Base-by-base conservation (phyloP, 2,113 vertebrate species). In the Hippocampus zosterae region DNA sequence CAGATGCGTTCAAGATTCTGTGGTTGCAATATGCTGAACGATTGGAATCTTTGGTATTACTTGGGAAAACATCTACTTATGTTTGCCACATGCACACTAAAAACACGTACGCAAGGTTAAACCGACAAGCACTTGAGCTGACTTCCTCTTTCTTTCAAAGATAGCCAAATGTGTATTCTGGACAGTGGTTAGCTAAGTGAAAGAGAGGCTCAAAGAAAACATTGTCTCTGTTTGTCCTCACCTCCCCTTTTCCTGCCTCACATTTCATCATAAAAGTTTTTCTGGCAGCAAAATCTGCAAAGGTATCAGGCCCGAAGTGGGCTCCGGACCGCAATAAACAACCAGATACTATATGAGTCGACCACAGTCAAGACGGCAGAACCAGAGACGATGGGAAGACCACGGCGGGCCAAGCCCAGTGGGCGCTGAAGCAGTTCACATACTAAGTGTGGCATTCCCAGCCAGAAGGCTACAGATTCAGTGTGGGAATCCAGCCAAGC, bases 1-100 rank as follows among this genome's bases (percentile, higher is more conserved):
- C 84, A 93, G 90, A 88, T 86, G 84, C 86, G 90, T 90, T 91
- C 86, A 92, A 92, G 87, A 89, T 92, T 91, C 91, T 91, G 91
- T 80, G 90, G 89, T 89, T 92, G 86, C 88, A 88, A 88, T 91
- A 90, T 94, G 85, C 19, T 8, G 15, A 11, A 16, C 2, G 29
- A 40, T 92, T 93, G 91, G 90, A 92, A 77, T 56, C 67, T 67
- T 12, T 84, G 27, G 41, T 79, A 74, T 85, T 82, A 80, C 33
- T 79, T 88, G 70, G 19, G 1, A 71, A 73, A 50, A 68, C 29
- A 74, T 64, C 12, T 25, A 13, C 23, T n/a, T 65, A 25, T 7
- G 9, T 16, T 52, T 40, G 21, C 50, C 42, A 23, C 29, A 48
- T 65, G 50, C 52, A 71, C 25, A 23, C 21, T n/a, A 53, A 53